A percentile compares a stretch with the other conserved stretches of the same genome.
Conservation (phyloP, 2,888 invertebrate species). For the Eumerus sabulonum region DNA sequence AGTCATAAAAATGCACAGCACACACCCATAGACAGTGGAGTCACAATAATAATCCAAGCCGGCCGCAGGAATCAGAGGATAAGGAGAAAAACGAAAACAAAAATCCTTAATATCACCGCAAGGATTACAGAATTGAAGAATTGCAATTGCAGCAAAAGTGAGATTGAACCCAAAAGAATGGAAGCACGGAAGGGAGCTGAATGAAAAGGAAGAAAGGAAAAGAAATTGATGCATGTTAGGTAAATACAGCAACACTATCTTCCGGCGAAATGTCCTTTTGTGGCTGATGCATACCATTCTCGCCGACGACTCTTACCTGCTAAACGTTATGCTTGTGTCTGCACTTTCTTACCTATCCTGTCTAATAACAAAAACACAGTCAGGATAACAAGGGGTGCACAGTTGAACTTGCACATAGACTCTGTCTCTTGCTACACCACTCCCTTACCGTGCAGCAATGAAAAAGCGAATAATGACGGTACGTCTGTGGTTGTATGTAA, state of each 20-base stretch:
- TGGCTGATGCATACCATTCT: constrained; percentile 37
- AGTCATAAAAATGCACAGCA: constrained; percentile 67
- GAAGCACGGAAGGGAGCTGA: background rate
- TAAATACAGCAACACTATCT: constrained; percentile 34
- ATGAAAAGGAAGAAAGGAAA: background rate
- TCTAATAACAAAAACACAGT: constrained; percentile 20
- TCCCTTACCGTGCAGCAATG: constrained; percentile 29
- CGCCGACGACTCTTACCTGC: constrained; percentile 54
- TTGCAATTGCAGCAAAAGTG: constrained; percentile 49
- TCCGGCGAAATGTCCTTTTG: constrained; percentile 36
- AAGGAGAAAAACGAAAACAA: constrained; percentile 35
- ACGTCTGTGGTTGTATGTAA: constrained; percentile 33
- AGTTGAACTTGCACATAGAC: constrained; percentile 21
- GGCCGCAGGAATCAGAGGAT: constrained; percentile 51
- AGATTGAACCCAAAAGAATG: constrained; percentile 10
- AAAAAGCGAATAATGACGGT: constrained; percentile 32
- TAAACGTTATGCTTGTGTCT: constrained; percentile 33
- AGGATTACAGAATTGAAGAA: constrained; percentile 30
- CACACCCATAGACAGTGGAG: constrained; percentile 2
- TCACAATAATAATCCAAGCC: constrained; percentile 53
- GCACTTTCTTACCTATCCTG: constrained; percentile 30
- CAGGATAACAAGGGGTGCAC: constrained; percentile 5
- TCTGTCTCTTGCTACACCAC: background rate
- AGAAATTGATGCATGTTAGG: constrained; percentile 58
- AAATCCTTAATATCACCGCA: constrained; percentile 59